These are phyloP conservation scores for Sebastes alutus DNA, from an alignment of 2,797 vertebrate genomes.

Conservation along the genomic window DNA sequence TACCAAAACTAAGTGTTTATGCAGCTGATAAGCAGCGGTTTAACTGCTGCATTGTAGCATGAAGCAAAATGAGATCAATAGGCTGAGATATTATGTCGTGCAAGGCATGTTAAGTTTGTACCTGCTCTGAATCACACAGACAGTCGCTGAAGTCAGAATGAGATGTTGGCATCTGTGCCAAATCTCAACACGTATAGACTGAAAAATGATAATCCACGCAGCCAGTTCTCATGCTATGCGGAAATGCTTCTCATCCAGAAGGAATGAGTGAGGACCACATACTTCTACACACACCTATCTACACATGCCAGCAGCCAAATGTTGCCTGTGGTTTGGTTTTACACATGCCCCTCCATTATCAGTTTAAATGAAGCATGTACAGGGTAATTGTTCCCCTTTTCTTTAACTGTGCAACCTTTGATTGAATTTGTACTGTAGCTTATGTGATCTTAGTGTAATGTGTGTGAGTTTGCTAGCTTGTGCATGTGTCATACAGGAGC, in stretches of 20 bases:
- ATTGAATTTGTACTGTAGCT: background rate
- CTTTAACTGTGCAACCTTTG: background rate
- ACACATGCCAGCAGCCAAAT: conserved; percentile 17
- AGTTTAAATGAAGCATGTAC: conserved; percentile 31
- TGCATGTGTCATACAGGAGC: conserved; percentile 47
- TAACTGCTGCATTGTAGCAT: conserved; percentile 16
- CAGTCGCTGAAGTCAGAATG: conserved; percentile 19
- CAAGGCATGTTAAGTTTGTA: conserved; percentile 32
- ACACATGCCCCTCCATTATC: conserved; percentile 42
- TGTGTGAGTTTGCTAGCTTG: conserved; percentile 14
- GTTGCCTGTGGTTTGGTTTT: conserved; percentile 23
- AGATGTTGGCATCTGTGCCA: conserved; percentile 11
- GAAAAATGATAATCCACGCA: conserved; percentile 6
- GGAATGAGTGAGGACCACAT: conserved; percentile 21
- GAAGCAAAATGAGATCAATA: conserved; percentile 36
- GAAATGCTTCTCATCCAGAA: conserved; percentile 19
- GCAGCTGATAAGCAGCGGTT: conserved; percentile 53
- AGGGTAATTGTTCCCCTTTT: background rate
- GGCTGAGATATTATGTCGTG: conserved; percentile 23
- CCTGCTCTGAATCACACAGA: conserved; percentile 1
- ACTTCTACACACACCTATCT: background rate
- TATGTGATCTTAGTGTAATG: conserved; percentile 3
- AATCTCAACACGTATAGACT: background rate
- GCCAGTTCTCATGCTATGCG: conserved; percentile 1
- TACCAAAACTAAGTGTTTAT: conserved; percentile 38